Conservation (phyloP, 2,797 vertebrate genomes). For the Crenuchus spilurus region DNA sequence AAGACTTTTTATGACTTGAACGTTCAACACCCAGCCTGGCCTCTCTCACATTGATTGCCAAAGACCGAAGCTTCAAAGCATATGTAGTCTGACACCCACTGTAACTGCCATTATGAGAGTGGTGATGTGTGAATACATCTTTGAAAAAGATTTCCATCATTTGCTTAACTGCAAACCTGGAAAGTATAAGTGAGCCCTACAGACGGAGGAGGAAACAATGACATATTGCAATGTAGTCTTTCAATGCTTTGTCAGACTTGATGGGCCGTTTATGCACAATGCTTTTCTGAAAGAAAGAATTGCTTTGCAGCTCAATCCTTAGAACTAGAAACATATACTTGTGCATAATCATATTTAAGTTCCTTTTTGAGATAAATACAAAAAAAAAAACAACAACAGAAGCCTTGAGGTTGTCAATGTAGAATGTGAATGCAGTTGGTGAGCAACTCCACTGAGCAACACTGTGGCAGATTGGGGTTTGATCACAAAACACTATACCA, state of each 20-base stretch:
- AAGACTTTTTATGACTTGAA: too few species aligned
- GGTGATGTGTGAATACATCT: slow-evolving; percentile 15
- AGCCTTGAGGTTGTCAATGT: too few species aligned
- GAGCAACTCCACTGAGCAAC: too few species aligned
- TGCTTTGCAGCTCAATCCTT: slow-evolving; percentile 8
- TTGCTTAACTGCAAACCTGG: background rate
- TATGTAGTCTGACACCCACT: slow-evolving; percentile 26
- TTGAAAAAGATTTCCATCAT: slow-evolving; percentile 6
- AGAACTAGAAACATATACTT: too few species aligned
- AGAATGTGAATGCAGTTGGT: too few species aligned
- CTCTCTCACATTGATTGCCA: background rate
- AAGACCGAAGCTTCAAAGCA: background rate
- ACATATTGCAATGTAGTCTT: too few species aligned
- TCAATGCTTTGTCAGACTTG: slow-evolving; percentile 23
- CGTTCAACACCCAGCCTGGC: too few species aligned
- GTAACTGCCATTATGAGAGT: slow-evolving; percentile 9
- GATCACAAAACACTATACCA: too few species aligned
- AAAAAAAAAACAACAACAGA: too few species aligned
- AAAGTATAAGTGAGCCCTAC: slow-evolving; percentile 8
- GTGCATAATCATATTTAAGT: too few species aligned
- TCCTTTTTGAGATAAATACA: too few species aligned
- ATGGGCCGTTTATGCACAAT: slow-evolving; percentile 5
- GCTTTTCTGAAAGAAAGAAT: slow-evolving; percentile 8
- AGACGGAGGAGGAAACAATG: slow-evolving; percentile 12
- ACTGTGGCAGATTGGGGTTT: too few species aligned